Base-by-base conservation (phyloP, 2,797 vertebrate genomes). In the Eutrigla gurnardus region DNA sequence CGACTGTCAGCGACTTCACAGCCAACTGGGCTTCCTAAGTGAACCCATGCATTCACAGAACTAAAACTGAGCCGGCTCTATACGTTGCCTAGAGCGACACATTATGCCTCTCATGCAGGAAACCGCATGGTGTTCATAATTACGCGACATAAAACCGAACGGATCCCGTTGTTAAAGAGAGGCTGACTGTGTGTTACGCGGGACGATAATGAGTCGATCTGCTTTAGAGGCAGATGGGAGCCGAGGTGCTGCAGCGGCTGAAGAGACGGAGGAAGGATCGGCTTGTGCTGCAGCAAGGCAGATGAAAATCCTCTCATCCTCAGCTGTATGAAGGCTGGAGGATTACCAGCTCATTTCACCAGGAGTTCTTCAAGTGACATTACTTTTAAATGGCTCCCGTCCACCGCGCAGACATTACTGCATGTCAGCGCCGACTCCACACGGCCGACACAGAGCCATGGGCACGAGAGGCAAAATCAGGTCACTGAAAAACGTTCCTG, bases 331-430 rank as follows among this genome's bases (percentile, higher is more conserved):
- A 65, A 75, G 80, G 80, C 59, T 61, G 59, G 72, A 86, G 77
- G 88, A 91, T 90, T 91, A 88, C 78, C 80, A 76, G 80, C 82
- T 90, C 74, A 75, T 89, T 82, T 88, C 73, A 72, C 61, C 73
- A 59, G 6, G 64, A 79, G 50, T 67, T 82, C 65, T 76, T 80
- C 72, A 58, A 43, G 66, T 75, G 82, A 81, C 84, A 83, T 79
- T 73, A 70, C 81, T 67, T 84, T 75, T 40, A 82, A 83, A 89
- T 75, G 65, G 76, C 79, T 58, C 57, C 80, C 39, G 36, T 83
- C 76, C 81, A 74, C 80, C 36, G 17, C n/a, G 7, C 80, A 65
- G 70, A 40, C 80, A 65, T 52, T 59, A 9, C 39, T 49, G 57
- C 59, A 25, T 69, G 81, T 79, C 79, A 70, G 67, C 33, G 14